These are phyloP conservation scores for Coenonympha arcania DNA, from an alignment of 2,888 invertebrate species.

Conservation along the genomic window DNA sequence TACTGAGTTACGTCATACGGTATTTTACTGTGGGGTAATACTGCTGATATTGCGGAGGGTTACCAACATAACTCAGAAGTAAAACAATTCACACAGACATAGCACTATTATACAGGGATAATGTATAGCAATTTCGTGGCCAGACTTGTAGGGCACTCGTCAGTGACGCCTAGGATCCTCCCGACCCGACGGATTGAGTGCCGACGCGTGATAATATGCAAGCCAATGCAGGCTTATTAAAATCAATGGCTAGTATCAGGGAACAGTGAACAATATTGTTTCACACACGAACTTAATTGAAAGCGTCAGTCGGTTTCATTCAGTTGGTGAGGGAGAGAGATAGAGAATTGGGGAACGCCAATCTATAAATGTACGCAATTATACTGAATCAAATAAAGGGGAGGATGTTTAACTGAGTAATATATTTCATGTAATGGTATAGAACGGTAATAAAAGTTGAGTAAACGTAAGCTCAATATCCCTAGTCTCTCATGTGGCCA, in stretches of 20 bases:
- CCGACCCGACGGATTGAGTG: slow-evolving; percentile 10
- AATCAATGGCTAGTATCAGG: slow-evolving; percentile 8
- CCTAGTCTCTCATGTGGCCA: too few relatives aligned
- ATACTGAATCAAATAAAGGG: slow-evolving; percentile 14
- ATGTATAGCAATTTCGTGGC: slow-evolving; percentile 4
- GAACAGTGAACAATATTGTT: slow-evolving; percentile 11
- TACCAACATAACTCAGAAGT: neutral
- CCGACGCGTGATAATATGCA: slow-evolving; percentile 12
- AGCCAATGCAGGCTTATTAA: slow-evolving; percentile 14
- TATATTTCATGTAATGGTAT: too few relatives aligned
- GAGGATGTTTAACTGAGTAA: slow-evolving; percentile 3
- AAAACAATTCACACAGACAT: neutral
- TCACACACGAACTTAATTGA: slow-evolving; percentile 19
- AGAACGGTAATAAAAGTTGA: neutral
- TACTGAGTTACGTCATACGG: too few relatives aligned
- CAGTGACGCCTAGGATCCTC: slow-evolving; percentile 10
- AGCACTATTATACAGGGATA: neutral
- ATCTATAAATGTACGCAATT: slow-evolving; percentile 16
- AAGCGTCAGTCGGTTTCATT: slow-evolving; percentile 9
- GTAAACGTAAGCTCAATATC: neutral
- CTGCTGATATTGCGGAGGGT: too few relatives aligned
- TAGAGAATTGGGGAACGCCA: slow-evolving; percentile 7
- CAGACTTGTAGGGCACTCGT: slow-evolving; percentile 18
- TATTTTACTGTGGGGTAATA: too few relatives aligned
- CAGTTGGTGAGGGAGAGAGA: slow-evolving; percentile 5